These are phyloP conservation scores for Eulemur mongoz DNA, from an alignment of 2,797 vertebrate species.

Conservation along the genomic window DNA sequence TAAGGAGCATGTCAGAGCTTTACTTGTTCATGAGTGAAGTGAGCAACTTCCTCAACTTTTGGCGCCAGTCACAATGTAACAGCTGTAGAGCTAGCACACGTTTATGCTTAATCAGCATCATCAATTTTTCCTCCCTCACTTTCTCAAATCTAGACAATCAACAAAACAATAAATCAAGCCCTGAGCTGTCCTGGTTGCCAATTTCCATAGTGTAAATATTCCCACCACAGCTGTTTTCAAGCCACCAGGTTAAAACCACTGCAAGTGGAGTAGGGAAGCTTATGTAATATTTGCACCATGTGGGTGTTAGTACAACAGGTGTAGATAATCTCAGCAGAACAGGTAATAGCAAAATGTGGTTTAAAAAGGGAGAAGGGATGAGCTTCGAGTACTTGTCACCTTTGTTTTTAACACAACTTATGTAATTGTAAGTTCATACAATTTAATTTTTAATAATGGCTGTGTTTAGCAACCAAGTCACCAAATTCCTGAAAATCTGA, in stretches of 20 bases:
- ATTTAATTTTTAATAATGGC: background rate
- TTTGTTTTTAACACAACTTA: background rate
- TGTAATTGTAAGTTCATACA: background rate
- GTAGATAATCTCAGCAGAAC: fast-evolving
- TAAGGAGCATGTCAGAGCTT: background rate
- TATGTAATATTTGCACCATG: fast-evolving
- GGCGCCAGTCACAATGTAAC: fast-evolving
- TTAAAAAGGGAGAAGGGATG: background rate
- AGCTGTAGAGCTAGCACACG: background rate
- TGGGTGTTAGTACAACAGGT: fast-evolving
- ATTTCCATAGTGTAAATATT: background rate
- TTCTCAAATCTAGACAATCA: background rate
- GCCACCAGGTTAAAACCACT: background rate
- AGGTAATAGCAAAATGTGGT: background rate
- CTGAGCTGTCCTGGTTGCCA: background rate
- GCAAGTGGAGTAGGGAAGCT: fast-evolving
- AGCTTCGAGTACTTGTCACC: background rate
- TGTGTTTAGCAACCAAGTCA: background rate
- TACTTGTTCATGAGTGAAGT: fast-evolving
- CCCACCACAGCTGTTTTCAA: background rate
- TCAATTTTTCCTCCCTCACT: background rate
- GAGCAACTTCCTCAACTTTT: fast-evolving
- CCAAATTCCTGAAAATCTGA: background rate
- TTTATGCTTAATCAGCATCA: fast-evolving
- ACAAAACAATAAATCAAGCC: background rate